Evolutionary conservation across 2,888 invertebrate species (phyloP).

Genomic region (Mesorhabditis sp.): DNA sequence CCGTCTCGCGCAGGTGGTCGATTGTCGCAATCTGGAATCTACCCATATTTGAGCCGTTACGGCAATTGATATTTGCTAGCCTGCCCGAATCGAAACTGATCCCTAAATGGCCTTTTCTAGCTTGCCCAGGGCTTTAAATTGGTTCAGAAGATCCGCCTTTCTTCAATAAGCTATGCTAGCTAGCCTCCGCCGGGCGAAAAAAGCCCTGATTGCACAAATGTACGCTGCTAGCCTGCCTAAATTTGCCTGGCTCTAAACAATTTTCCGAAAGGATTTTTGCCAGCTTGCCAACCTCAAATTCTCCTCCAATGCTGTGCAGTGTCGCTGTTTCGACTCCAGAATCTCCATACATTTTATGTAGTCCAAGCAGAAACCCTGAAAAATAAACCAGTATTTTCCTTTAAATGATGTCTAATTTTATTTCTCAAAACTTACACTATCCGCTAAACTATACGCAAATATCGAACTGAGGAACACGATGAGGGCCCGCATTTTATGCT

Average conservation of each 20-base stretch:
- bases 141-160: too few relatives aligned
- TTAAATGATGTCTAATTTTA: background rate
- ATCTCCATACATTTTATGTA: slow-evolving; percentile 33
- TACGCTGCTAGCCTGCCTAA: too few relatives aligned
- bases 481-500: background rate
- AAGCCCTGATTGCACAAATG: too few relatives aligned
- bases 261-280: too few relatives aligned
- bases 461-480: background rate
- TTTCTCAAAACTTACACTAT: background rate
- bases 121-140: too few relatives aligned
- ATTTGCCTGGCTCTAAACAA: too few relatives aligned
- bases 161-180: too few relatives aligned
- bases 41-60: too few relatives aligned
- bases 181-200: too few relatives aligned
- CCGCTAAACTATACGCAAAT: background rate
- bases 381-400: slow-evolving; percentile 3
- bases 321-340: slow-evolving; percentile 29
- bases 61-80: too few relatives aligned
- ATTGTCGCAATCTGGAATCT: slow-evolving; percentile 18
- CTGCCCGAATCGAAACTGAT: too few relatives aligned
- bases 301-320: slow-evolving; percentile 26
- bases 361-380: slow-evolving; percentile 26
- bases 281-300: slow-evolving; percentile 16
- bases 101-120: too few relatives aligned
- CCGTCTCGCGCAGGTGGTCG: slow-evolving; percentile 19